These are phyloP conservation scores for Coptotermes formosanus DNA, from an alignment of 1,140 invertebrate species.

Conservation along the genomic window DNA sequence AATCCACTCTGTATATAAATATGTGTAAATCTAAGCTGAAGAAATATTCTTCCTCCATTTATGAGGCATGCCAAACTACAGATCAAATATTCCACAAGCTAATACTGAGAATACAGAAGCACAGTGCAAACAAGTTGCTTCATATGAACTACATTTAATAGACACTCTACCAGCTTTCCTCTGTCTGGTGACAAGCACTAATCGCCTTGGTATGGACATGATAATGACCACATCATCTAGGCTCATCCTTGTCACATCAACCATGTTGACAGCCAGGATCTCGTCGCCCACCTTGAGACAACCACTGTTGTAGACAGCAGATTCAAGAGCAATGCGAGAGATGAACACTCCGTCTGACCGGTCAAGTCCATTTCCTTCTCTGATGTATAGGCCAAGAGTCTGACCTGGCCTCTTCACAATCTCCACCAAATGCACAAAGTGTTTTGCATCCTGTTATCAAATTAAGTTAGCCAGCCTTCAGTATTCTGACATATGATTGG, in stretches of 20 bases:
- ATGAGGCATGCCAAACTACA: no score
- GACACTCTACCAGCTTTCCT: conserved; percentile 37
- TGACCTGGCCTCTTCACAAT: conserved; percentile 99
- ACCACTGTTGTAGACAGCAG: conserved; percentile 93
- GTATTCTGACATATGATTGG: no score
- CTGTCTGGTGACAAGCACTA: conserved; percentile 87
- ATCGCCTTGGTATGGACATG: conserved; percentile 95
- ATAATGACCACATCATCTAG: conserved; percentile 98
- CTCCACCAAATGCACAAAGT: conserved; percentile 92
- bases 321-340: conserved; percentile 95
- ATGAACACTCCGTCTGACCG: conserved; percentile 96
- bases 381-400: conserved; percentile 95
- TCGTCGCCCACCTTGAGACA: conserved; percentile 97
- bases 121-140: no score
- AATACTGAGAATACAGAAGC: no score
- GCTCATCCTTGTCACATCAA: conserved; percentile 96
- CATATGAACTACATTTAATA: no score
- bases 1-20: no score
- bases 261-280: conserved; percentile 95
- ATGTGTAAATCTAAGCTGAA: no score
- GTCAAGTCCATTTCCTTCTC: conserved; percentile 93
- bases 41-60: no score
- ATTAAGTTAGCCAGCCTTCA: background rate
- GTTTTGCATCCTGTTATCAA: conserved; percentile 65
- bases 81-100: no score